These are phyloP conservation scores for Schizopygopsis malacanthus DNA, from an alignment of 2,797 vertebrate species.

Conservation along the genomic window DNA sequence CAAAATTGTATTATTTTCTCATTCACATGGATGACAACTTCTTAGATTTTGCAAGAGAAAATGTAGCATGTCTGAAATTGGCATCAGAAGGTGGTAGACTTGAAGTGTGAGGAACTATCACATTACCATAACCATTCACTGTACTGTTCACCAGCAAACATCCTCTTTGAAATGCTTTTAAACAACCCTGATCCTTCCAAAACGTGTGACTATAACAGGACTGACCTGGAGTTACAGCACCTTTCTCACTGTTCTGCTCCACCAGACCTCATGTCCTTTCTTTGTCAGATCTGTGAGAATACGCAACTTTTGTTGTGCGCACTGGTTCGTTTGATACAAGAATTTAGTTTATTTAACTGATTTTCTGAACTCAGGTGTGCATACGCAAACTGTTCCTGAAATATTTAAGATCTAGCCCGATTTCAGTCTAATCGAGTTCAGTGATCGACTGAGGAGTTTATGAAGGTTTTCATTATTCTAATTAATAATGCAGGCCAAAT, in stretches of 20 bases:
- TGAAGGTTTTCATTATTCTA: background rate
- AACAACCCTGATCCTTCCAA: background rate
- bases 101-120: background rate
- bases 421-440: no score
- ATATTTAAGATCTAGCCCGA: no score
- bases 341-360: background rate
- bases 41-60: background rate
- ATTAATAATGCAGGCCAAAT: background rate
- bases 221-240: background rate
- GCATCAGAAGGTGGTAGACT: background rate
- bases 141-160: background rate
- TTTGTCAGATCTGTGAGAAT: background rate
- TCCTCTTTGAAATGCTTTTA: background rate
- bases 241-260: background rate
- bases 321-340: background rate
- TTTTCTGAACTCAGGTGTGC: background rate
- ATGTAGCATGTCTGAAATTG: background rate
- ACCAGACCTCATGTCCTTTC: background rate
- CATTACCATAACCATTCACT: background rate
- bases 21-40: background rate
- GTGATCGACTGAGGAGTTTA: background rate
- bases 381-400: background rate
- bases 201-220: background rate
- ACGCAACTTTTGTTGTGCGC: background rate
- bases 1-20: background rate